Conservation (phyloP, 2,797 vertebrate species). For the Melanogrammus aeglefinus region DNA sequence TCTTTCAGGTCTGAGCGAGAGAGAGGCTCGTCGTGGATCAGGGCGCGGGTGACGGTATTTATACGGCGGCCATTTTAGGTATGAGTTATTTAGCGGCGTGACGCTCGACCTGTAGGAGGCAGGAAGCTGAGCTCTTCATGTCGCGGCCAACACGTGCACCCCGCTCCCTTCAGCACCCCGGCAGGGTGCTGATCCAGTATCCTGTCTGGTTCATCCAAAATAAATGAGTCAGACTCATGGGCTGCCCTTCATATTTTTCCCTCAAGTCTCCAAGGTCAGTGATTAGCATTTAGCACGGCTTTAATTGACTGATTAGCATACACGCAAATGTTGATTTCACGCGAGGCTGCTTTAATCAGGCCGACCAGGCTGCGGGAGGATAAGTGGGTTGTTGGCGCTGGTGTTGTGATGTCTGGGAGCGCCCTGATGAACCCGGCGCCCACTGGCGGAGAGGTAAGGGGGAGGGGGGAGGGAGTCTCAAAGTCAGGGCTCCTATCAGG, state of each 20-base stretch:
- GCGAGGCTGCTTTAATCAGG: conserved; percentile 63
- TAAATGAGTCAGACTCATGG: neutral
- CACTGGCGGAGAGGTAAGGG: conserved; percentile 2
- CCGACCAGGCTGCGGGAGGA: conserved; percentile 32
- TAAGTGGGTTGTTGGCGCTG: conserved; percentile 13
- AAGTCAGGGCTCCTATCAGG: no score
- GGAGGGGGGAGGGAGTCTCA: neutral
- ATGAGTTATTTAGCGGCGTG: no score
- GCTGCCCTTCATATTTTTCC: conserved; percentile 38
- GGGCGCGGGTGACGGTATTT: no score
- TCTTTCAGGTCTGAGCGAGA: no score
- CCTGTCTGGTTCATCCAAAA: no score
- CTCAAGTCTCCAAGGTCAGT: conserved; percentile 37
- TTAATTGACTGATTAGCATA: conserved; percentile 77
- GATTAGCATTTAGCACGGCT: conserved; percentile 62
- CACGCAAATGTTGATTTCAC: conserved; percentile 54
- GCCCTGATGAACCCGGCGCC: conserved; percentile 26
- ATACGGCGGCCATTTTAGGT: no score
- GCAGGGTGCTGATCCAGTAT: no score
- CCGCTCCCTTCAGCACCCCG: no score
- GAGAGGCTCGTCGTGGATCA: no score
- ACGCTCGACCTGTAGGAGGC: no score
- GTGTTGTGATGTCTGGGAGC: conserved; percentile 1
- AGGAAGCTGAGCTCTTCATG: no score
- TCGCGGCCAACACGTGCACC: no score